Base-by-base conservation (phyloP, 2,797 vertebrate genomes). In the Garrulus glandarius region DNA sequence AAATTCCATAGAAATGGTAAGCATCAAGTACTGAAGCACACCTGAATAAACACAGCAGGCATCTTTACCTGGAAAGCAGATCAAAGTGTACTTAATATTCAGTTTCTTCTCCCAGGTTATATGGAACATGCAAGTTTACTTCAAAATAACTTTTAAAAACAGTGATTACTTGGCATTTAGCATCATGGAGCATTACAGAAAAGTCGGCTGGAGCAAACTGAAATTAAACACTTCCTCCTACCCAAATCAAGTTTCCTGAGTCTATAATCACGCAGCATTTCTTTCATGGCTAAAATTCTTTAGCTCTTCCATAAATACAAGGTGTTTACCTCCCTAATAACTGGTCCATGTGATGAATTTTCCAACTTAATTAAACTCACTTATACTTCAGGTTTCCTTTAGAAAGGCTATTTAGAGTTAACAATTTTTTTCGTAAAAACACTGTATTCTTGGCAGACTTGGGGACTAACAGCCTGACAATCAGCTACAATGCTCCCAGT, bases 181-280 rank as follows among this genome's bases (percentile, higher is more conserved):
- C 44, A 84, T 64, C 50, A 79, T 6, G 36, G 34, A 59, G 19
- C 63, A 70, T 32, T 75, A 70, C 32, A 93, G 55, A 90, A 93
- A 87, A 94, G 30, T 18, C 74, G n/a, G 34, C 34, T 81, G 83
- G 21, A 90, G 70, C 59, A 92, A 56, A 84, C 77, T 59, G 67
- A 95, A 95, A 96, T 93, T 84, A 93, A 94, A 89, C 26, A 70
- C 77, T 79, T 88, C 85, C 77, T 93, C 67, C 63, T 39, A 56
- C 29, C 39, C 79, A 84, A 87, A 93, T 55, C 78, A 60, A 76
- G 36, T 69, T 75, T 72, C 61, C 50, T 56, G 52, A 88, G 70
- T 72, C 85, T 93, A 75, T 90, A 94, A 93, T 94, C 87, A 84
- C 11, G 24, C 15, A 60, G 49, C 76, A 87, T 96, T 88, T 87